Conservation (phyloP, 1,140 invertebrate genomes). For the Aphelenchoides avenae region DNA sequence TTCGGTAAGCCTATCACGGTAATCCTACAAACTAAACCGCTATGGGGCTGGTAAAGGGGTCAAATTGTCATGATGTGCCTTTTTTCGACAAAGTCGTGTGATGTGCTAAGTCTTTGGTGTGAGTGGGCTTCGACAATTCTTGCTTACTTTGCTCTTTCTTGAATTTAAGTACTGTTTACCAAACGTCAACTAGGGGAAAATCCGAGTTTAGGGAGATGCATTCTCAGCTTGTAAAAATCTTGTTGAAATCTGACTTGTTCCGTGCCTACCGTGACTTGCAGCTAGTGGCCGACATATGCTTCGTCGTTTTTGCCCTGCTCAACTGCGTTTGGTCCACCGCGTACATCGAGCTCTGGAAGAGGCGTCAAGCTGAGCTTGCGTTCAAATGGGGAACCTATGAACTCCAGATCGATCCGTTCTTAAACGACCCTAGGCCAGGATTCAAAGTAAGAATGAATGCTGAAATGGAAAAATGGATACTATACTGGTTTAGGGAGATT, state of each 20-base stretch:
- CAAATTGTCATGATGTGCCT: background rate
- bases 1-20: background rate
- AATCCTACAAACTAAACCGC: background rate
- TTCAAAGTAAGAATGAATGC: conserved; percentile 36
- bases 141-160: too few relatives aligned
- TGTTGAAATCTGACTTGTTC: conserved; percentile 17
- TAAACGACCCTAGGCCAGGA: conserved; percentile 65
- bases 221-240: background rate
- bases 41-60: background rate
- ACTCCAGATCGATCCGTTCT: conserved; percentile 77
- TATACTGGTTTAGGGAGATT: conserved; percentile 69
- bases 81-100: too few relatives aligned
- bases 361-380: conserved; percentile 71
- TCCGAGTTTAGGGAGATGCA: background rate
- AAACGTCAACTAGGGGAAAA: background rate
- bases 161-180: conserved; percentile 7
- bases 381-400: conserved; percentile 80
- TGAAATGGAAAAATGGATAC: background rate
- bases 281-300: conserved; percentile 70
- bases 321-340: conserved; percentile 86
- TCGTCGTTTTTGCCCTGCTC: conserved; percentile 84
- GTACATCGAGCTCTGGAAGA: conserved; percentile 74
- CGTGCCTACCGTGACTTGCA: conserved; percentile 31
- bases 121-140: too few relatives aligned
- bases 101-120: too few relatives aligned